These are phyloP conservation scores for Lucilia cuprina DNA, from an alignment of 1,140 invertebrate species.

Conservation along the genomic window DNA sequence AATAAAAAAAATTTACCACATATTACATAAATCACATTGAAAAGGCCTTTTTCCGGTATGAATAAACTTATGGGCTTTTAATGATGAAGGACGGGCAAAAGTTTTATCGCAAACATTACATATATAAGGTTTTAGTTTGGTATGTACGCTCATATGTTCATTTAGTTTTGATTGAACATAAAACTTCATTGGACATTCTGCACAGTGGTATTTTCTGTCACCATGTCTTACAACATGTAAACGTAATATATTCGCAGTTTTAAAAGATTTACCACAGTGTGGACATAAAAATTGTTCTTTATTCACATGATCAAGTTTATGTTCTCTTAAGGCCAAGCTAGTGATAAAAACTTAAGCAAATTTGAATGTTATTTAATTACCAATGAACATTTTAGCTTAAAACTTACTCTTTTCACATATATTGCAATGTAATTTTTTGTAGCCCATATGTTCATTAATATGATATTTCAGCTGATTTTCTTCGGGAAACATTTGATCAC, in stretches of 20 bases:
- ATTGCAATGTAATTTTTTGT: neutral
- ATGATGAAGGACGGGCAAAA: slow-evolving; percentile 65
- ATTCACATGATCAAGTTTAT: slow-evolving; percentile 69
- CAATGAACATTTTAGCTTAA: no score
- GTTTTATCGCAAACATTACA: slow-evolving; percentile 64
- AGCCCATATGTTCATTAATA: slow-evolving; percentile 30
- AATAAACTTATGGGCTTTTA: slow-evolving; percentile 63
- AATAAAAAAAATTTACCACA: neutral
- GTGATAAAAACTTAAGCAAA: neutral
- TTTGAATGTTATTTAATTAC: no score
- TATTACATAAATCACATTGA: slow-evolving; percentile 15
- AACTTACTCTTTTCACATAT: slow-evolving; percentile 17
- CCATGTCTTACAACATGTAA: slow-evolving; percentile 67
- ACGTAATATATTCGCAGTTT: slow-evolving; percentile 68
- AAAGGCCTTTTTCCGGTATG: neutral
- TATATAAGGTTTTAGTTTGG: slow-evolving; percentile 43
- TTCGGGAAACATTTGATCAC: neutral
- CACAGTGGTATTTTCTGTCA: no score
- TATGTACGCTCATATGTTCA: no score
- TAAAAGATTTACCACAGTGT: slow-evolving; percentile 70
- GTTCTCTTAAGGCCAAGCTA: slow-evolving; percentile 62
- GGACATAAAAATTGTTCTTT: slow-evolving; percentile 72
- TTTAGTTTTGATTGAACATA: no score
- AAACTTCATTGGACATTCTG: no score
- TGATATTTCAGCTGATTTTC: slow-evolving; percentile 8